Evolutionary conservation across 2,113 vertebrate genomes (phyloP).

Genomic region (Machaerirhynchus nigripectus): DNA sequence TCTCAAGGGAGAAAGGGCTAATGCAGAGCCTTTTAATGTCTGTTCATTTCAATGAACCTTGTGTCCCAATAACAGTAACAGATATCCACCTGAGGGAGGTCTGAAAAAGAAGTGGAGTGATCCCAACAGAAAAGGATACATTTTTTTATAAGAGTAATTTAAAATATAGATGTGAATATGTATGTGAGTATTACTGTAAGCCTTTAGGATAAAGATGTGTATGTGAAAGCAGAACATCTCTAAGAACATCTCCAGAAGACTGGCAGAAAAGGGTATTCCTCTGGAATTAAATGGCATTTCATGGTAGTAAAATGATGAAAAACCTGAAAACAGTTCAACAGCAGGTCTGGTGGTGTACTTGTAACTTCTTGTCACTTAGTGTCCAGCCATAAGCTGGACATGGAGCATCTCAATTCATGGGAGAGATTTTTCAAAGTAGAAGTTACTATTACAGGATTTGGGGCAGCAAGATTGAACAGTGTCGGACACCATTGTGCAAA

Average conservation of each 20-base stretch:
- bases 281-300: not conserved
- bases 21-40: not conserved
- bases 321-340: not conserved
- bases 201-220: not conserved
- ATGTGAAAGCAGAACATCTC: not conserved
- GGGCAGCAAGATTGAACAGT: not conserved
- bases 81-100: not conserved
- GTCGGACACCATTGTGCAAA: not conserved
- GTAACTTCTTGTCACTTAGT: not conserved
- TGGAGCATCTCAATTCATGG: not conserved
- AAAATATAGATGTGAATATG: not conserved
- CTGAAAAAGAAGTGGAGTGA: not conserved
- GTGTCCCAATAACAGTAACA: not conserved
- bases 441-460: not conserved
- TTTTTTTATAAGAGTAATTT: not conserved
- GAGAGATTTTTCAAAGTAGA: not conserved
- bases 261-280: not conserved
- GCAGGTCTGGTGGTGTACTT: not conserved
- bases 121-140: not conserved
- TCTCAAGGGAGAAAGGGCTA: not conserved
- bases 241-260: not conserved
- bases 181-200: not conserved
- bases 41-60: not conserved
- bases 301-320: not conserved
- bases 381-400: not conserved